phyloP scores from a whole-genome alignment of 53 echinoderm and acorn worm genomes.

The Antedon mediterranea region DNA sequence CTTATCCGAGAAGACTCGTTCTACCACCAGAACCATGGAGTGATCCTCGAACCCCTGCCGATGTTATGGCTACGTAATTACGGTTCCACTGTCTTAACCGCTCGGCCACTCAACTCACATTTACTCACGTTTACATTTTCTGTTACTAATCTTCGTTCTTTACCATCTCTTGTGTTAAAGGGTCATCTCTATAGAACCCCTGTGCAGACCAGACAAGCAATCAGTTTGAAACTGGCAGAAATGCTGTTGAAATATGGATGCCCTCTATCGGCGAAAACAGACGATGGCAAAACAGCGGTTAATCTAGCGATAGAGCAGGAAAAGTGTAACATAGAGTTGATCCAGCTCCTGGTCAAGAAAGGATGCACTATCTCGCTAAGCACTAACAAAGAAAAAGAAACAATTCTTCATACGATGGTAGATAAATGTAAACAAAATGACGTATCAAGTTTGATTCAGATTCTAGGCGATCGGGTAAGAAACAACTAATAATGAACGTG shows the following conservation, averaged over 20 bases:
- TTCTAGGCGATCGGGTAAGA: slow-evolving; percentile 49
- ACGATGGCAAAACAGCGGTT: slow-evolving; percentile 29
- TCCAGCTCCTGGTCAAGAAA: slow-evolving; percentile 53
- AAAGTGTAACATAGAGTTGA: slow-evolving; percentile 43
- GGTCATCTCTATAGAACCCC: no score
- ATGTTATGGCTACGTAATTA: no score
- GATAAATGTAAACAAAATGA: slow-evolving; percentile 31
- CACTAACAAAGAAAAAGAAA: slow-evolving; percentile 44
- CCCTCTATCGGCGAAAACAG: slow-evolving; percentile 20
- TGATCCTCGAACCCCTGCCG: no score
- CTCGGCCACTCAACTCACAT: no score
- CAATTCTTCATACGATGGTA: slow-evolving; percentile 80
- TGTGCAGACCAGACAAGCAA: background rate
- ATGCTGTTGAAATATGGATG: slow-evolving; percentile 33
- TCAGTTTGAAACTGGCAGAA: slow-evolving; percentile 31
- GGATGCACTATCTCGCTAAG: slow-evolving; percentile 57
- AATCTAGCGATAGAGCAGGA: slow-evolving; percentile 24
- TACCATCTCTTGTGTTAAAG: no score
- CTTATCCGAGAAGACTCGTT: no score
- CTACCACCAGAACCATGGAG: no score
- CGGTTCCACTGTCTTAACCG: no score
- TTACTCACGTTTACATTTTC: no score
- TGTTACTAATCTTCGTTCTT: no score
- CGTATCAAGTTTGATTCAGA: slow-evolving; percentile 42
- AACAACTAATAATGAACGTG: no score